Conservation (phyloP, 2,888 invertebrate species). For the Petrolisthes cinctipes region DNA sequence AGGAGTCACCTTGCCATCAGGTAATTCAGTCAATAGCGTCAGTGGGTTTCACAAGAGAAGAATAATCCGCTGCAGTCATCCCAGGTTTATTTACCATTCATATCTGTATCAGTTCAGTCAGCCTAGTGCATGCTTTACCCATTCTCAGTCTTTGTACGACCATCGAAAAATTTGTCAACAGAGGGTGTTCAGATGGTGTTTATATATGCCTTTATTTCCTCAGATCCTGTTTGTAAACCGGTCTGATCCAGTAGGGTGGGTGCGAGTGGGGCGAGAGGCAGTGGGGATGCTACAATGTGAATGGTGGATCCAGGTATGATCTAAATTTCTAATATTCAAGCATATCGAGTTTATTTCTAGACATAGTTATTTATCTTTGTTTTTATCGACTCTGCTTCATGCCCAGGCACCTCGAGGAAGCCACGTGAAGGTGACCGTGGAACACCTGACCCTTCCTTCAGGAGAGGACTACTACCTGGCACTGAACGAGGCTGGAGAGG, state of each 20-base stretch:
- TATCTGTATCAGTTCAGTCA: no score
- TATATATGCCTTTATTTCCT: no score
- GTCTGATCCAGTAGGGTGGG: conserved; percentile 42
- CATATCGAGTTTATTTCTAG: no score
- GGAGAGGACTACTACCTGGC: conserved; percentile 39
- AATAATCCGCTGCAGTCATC: no score
- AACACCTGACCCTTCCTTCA: conserved; percentile 17
- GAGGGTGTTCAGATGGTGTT: no score
- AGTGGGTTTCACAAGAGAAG: no score
- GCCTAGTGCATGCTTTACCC: no score
- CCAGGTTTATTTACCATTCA: no score
- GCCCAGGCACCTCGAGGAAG: conserved; percentile 41
- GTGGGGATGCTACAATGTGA: conserved; percentile 11
- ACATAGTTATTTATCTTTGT: neutral
- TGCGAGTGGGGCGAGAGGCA: neutral
- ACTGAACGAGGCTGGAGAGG: conserved; percentile 44
- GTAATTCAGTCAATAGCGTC: neutral
- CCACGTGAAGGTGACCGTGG: conserved; percentile 41
- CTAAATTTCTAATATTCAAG: no score
- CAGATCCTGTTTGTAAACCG: conserved; percentile 46
- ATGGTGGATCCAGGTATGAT: conserved; percentile 19
- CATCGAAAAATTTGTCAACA: no score
- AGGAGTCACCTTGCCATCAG: conserved; percentile 51
- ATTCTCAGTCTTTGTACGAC: no score
- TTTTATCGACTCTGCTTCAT: neutral